Percentiles rank a stretch among this genome's conserved stretches.
phyloP scores from a whole-genome alignment of 2,797 vertebrate species.

The Discoglossus pictus region DNA sequence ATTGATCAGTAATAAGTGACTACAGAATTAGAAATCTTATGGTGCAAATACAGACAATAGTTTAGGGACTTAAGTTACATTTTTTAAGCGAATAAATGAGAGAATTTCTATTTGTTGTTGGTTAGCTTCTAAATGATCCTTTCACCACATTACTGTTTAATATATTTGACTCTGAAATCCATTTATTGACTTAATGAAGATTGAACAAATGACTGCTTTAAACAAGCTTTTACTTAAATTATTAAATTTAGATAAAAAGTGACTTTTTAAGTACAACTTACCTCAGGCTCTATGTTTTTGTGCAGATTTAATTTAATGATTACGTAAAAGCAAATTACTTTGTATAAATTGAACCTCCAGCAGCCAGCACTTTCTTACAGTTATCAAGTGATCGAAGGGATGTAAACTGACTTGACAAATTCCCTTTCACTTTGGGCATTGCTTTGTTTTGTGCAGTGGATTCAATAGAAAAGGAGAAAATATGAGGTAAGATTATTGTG shows the following conservation, averaged over 20 bases:
- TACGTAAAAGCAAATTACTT: conserved; percentile 30
- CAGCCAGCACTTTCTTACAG: conserved; percentile 9
- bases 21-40: not conserved
- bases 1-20: too few relatives aligned
- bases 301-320: conserved; percentile 25
- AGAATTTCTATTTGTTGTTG: not conserved
- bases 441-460: conserved; percentile 10
- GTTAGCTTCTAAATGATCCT: conserved; percentile 1
- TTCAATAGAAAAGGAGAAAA: conserved; percentile 12
- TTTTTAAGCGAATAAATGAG: conserved; percentile 2
- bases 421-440: conserved; percentile 4
- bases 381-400: conserved; percentile 15
- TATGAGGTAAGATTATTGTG: conserved; percentile 21
- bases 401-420: conserved; percentile 29
- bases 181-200: conserved; percentile 26
- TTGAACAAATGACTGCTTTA: conserved; percentile 8
- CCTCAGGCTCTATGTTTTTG: conserved; percentile 1
- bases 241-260: conserved; percentile 30
- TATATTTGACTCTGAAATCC: not conserved
- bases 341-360: conserved; percentile 14
- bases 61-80: not conserved
- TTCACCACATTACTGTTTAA: conserved; percentile 6
- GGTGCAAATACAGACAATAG: not conserved
- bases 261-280: conserved; percentile 14
- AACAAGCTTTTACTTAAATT: conserved; percentile 12